Evolutionary conservation across 2,113 vertebrate genomes (phyloP).

Genomic region (Rhinoderma darwinii): DNA sequence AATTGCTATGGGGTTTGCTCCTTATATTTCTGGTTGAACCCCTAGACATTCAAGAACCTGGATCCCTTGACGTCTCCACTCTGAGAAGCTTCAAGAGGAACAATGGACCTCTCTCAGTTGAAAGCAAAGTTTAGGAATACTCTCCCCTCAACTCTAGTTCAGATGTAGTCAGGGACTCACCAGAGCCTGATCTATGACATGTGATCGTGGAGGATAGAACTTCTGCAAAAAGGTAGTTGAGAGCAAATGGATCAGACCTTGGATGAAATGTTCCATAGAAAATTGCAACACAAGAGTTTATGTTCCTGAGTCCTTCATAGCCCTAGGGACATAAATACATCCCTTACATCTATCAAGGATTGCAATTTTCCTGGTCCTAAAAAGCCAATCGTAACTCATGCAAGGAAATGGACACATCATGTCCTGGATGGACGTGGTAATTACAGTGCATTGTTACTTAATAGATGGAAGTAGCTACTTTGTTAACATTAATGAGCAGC

Average conservation of each 20-base stretch:
- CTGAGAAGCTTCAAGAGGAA: too few relatives aligned
- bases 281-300: constrained; percentile 1
- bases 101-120: too few relatives aligned
- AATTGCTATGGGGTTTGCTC: too few relatives aligned
- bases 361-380: neutral
- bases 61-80: too few relatives aligned
- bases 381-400: neutral
- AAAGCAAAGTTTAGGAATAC: too few relatives aligned
- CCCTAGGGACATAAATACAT: neutral
- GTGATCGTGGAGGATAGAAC: neutral
- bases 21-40: too few relatives aligned
- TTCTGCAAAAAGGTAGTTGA: too few relatives aligned
- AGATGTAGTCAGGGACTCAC: neutral
- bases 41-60: too few relatives aligned
- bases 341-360: neutral
- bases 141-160: neutral
- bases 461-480: neutral
- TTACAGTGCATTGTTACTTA: neutral
- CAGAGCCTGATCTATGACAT: neutral
- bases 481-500: neutral
- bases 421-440: neutral
- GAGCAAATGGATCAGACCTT: neutral
- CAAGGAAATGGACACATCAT: neutral
- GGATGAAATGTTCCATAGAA: neutral
- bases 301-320: neutral